Evolutionary conservation across 2,797 vertebrate species (phyloP).

Genomic region (Micromesistius poutassou): DNA sequence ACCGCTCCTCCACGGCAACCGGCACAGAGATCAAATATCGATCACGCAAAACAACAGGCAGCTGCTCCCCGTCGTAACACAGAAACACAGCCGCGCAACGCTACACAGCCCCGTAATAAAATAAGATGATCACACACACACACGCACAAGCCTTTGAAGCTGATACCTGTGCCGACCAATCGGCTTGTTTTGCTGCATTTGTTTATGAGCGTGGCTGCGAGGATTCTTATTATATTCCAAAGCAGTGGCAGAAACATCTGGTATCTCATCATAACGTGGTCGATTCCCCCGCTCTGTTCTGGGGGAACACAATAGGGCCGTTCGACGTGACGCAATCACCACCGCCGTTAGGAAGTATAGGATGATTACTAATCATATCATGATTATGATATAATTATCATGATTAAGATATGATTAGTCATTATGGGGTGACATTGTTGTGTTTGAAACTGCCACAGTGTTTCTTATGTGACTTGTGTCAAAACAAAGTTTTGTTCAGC

Average conservation of each 20-base stretch:
- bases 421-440: no score
- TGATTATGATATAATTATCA: no score
- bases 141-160: conserved; percentile 14
- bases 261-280: not conserved
- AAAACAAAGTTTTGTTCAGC: no score
- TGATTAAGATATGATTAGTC: no score
- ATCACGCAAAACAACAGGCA: conserved; percentile 60
- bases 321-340: no score
- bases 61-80: conserved; percentile 44
- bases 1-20: conserved; percentile 44
- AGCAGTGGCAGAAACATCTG: conserved; percentile 5
- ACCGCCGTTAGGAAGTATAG: no score
- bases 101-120: conserved; percentile 35
- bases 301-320: no score
- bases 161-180: conserved; percentile 22
- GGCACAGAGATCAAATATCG: conserved; percentile 67
- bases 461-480: no score
- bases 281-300: no score
- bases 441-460: no score
- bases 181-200: conserved; percentile 2
- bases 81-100: not conserved
- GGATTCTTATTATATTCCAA: conserved; percentile 7
- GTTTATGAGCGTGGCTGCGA: not conserved
- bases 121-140: conserved; percentile 53
- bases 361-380: no score